phyloP scores from a whole-genome alignment of 1,140 invertebrate species.

The Temnothorax nylanderi region DNA sequence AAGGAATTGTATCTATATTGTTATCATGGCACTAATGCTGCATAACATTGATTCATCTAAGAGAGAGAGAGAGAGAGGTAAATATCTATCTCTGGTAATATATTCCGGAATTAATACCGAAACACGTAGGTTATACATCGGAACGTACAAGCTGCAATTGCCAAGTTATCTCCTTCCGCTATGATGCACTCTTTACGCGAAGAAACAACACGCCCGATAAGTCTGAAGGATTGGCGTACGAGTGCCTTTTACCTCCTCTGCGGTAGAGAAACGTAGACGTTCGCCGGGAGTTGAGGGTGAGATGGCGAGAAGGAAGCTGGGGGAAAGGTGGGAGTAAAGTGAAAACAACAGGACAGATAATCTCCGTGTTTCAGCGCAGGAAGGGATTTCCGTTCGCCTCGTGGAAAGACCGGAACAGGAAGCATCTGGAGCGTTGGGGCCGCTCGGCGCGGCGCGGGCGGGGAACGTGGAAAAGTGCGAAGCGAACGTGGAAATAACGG shows the following conservation, averaged over 20 bases:
- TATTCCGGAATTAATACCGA: constrained; percentile 22
- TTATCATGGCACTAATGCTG: too few species aligned
- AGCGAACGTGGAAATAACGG: constrained; percentile 68
- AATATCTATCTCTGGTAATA: neutral
- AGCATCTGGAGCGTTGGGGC: constrained; percentile 42
- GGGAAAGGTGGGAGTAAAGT: constrained; percentile 30
- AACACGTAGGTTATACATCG: neutral
- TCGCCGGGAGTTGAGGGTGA: neutral
- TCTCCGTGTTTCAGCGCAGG: constrained; percentile 54
- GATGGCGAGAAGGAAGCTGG: neutral
- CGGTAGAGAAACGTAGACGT: constrained; percentile 35
- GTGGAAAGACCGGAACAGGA: constrained; percentile 33
- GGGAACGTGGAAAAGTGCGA: constrained; percentile 49
- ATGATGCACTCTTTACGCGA: constrained; percentile 37
- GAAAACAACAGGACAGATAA: constrained; percentile 64
- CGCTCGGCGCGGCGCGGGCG: neutral
- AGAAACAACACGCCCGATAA: constrained; percentile 53
- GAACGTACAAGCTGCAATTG: constrained; percentile 34
- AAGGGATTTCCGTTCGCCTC: constrained; percentile 48
- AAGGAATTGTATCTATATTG: neutral
- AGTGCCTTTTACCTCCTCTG: constrained; percentile 50
- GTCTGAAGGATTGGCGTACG: constrained; percentile 55
- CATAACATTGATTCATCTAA: neutral
- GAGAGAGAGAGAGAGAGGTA: neutral
- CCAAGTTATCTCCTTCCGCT: constrained; percentile 38